A percentile compares a stretch with the other conserved stretches of the same genome.
phyloP scores from a whole-genome alignment of 1,140 invertebrate genomes.

The Scylla paramamosain region DNA sequence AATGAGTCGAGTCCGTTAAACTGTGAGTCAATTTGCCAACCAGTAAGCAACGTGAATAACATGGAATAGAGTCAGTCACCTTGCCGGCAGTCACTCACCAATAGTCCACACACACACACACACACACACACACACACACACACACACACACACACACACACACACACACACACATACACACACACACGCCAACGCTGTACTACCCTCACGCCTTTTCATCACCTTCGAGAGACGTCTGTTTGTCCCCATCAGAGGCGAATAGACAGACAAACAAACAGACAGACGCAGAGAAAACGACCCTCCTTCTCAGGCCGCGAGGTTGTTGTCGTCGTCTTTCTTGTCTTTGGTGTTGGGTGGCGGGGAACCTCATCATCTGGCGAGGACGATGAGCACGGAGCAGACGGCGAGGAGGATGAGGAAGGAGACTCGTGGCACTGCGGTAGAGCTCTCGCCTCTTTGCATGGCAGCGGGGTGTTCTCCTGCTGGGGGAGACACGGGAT shows the following conservation, averaged over 20 bases:
- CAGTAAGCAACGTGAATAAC: not conserved
- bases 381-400: conserved; percentile 54
- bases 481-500: not conserved
- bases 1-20: not conserved
- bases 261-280: not conserved
- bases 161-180: not conserved
- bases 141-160: not conserved
- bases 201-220: not conserved
- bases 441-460: conserved; percentile 66
- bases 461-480: conserved; percentile 64
- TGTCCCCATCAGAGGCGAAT: not conserved
- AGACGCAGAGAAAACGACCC: not conserved
- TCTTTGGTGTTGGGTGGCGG: not conserved
- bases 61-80: not conserved
- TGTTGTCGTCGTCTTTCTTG: conserved; percentile 11
- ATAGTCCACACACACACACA: not conserved
- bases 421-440: conserved; percentile 53
- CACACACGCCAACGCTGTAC: too few relatives aligned
- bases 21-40: not conserved
- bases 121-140: conserved; percentile 8
- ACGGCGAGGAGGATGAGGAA: conserved; percentile 55
- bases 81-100: not conserved
- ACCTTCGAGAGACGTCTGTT: not conserved
- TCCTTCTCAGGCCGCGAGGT: not conserved
- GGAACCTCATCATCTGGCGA: conserved; percentile 67